These are phyloP conservation scores for Synergus laeviventris DNA, from an alignment of 2,888 invertebrate genomes.

Conservation along the genomic window DNA sequence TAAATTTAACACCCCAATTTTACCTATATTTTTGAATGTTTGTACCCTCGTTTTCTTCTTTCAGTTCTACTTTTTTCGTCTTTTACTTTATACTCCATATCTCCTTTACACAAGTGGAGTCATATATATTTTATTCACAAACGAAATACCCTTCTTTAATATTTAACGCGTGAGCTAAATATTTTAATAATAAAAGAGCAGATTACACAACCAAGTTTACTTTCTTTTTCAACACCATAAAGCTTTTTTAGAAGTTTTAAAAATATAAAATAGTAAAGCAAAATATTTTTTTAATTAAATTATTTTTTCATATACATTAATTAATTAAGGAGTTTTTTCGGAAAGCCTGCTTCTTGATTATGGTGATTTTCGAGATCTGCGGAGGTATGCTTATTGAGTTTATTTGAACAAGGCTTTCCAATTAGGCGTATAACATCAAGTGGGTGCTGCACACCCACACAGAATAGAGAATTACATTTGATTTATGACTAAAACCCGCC, in stretches of 20 bases:
- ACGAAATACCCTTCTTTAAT: not conserved
- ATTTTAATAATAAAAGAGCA: not conserved
- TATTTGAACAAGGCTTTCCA: slow-evolving; percentile 31
- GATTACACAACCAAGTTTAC: not conserved
- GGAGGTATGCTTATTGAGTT: slow-evolving; percentile 23
- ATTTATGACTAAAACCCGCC: slow-evolving; percentile 27
- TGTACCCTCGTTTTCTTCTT: not conserved
- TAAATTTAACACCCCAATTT: not conserved
- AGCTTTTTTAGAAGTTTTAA: too few species aligned
- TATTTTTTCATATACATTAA: too few species aligned
- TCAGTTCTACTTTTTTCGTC: too few species aligned
- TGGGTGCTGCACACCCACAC: slow-evolving; percentile 19
- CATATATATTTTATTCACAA: not conserved
- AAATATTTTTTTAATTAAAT: too few species aligned
- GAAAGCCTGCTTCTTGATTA: slow-evolving; percentile 1
- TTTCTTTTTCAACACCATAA: not conserved
- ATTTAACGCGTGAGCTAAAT: not conserved
- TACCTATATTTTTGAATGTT: not conserved
- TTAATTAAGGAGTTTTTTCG: not conserved
- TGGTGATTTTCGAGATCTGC: slow-evolving; percentile 14
- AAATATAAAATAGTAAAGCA: too few species aligned
- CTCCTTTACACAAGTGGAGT: not conserved
- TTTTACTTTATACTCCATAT: not conserved
- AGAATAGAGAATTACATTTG: slow-evolving; percentile 18
- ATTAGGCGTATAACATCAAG: slow-evolving; percentile 25